phyloP scores from a whole-genome alignment of 2,797 vertebrate genomes.

The Clamator glandarius region DNA sequence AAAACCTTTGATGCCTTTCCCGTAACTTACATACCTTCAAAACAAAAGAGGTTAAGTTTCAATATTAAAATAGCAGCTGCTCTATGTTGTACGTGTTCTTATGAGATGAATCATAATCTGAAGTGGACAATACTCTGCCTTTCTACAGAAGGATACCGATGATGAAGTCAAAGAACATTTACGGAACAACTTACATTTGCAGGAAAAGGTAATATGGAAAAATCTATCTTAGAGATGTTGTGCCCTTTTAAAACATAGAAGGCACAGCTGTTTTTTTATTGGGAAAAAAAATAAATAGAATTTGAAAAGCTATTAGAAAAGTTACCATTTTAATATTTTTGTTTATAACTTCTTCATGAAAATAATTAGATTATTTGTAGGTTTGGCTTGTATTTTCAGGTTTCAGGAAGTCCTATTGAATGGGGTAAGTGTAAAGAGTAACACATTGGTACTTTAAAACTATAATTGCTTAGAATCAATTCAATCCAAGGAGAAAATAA shows the following conservation, averaged over 20 bases:
- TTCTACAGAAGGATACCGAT: constrained; percentile 92
- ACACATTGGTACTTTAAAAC: not conserved
- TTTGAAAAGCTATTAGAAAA: not conserved
- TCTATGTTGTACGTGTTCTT: not conserved
- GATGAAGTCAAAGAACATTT: constrained; percentile 97
- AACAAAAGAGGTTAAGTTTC: not conserved
- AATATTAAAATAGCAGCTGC: not conserved
- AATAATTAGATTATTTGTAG: not conserved
- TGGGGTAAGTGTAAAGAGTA: not conserved
- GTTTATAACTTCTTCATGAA: not conserved
- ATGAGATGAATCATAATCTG: not conserved
- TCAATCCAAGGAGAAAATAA: not conserved
- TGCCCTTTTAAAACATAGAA: not conserved
- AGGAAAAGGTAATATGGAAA: constrained; percentile 87
- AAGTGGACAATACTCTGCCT: constrained; percentile 25
- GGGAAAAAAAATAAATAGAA: not conserved
- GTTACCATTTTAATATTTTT: not conserved
- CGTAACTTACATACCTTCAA: not conserved
- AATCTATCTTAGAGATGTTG: not conserved
- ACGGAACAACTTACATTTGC: constrained; percentile 91
- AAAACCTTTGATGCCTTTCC: not conserved
- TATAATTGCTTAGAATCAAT: not conserved
- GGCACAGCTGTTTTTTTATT: not conserved
- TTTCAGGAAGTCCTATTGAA: not conserved
- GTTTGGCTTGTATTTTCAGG: not conserved